phyloP scores from a whole-genome alignment of 2,797 vertebrate genomes.

The Sardinella longiceps region DNA sequence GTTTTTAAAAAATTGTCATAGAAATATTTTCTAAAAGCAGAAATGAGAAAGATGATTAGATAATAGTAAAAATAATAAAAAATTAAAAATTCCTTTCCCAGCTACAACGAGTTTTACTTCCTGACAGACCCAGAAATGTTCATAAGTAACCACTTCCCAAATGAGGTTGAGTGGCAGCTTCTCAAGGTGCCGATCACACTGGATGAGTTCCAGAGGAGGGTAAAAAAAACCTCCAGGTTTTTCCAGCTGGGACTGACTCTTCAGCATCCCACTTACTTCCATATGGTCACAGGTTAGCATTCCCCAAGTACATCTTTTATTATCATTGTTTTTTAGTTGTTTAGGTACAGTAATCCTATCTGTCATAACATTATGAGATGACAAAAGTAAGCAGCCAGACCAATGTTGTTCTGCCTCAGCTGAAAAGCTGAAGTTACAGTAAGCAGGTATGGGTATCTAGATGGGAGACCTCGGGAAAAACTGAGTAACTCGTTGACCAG shows the following conservation, averaged over 20 bases:
- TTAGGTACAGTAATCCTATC: no score
- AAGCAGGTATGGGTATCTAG: no score
- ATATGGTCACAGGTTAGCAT: conserved; percentile 61
- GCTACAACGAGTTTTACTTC: conserved; percentile 65
- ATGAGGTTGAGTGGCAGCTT: conserved; percentile 66
- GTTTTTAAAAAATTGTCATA: no score
- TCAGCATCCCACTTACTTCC: conserved; percentile 59
- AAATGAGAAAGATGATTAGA: neutral
- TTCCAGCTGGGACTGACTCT: conserved; percentile 62
- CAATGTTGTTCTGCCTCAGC: no score
- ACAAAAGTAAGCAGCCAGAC: no score
- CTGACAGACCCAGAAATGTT: conserved; percentile 70
- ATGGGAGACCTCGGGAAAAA: no score
- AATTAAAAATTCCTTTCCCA: conserved; percentile 41
- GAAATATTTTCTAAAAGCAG: no score
- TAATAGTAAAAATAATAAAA: neutral
- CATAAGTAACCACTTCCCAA: conserved; percentile 60
- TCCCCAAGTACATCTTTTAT: no score
- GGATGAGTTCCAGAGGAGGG: conserved; percentile 62
- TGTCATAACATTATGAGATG: no score
- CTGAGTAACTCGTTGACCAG: no score
- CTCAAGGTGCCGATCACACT: conserved; percentile 21
- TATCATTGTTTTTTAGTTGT: no score
- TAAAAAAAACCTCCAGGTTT: conserved; percentile 64
- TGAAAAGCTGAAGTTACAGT: no score